phyloP scores from a whole-genome alignment of 2,888 invertebrate species.

The Toxonevra muliebris region DNA sequence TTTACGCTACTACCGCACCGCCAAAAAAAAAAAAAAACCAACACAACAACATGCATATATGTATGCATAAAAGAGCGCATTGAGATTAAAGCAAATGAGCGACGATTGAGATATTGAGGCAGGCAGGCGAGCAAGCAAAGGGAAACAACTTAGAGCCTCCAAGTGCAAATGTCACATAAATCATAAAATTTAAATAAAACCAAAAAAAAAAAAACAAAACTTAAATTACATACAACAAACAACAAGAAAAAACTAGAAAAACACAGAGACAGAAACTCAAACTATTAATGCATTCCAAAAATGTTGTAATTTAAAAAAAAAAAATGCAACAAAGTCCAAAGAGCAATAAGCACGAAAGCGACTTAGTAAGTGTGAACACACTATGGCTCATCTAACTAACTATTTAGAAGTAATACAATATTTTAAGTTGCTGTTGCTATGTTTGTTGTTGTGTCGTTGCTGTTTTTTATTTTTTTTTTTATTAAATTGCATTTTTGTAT shows the following conservation, averaged over 20 bases:
- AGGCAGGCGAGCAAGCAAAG: conserved; percentile 9
- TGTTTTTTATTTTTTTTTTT: too few relatives aligned
- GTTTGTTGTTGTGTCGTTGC: too few relatives aligned
- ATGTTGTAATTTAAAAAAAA: too few relatives aligned
- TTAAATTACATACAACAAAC: background rate
- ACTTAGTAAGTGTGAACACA: conserved; percentile 7
- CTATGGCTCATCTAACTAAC: background rate
- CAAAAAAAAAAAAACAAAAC: conserved; percentile 13
- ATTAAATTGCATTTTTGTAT: too few relatives aligned
- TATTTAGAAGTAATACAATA: background rate
- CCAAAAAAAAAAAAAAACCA: too few relatives aligned
- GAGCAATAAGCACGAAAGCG: background rate
- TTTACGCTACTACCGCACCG: too few relatives aligned
- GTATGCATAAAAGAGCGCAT: too few relatives aligned
- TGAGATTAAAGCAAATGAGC: background rate
- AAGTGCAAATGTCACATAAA: conserved; percentile 39
- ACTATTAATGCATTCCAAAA: too few relatives aligned
- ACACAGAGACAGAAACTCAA: conserved; percentile 25
- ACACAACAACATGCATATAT: too few relatives aligned
- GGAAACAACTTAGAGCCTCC: conserved; percentile 29
- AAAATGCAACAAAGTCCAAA: too few relatives aligned
- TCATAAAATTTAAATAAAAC: conserved; percentile 30
- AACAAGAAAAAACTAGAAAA: conserved; percentile 24
- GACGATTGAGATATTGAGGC: conserved; percentile 31
- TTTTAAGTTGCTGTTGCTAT: too few relatives aligned